Base-by-base conservation (phyloP, 1,140 invertebrate species). In the Pseudachorutes palmiensis region DNA sequence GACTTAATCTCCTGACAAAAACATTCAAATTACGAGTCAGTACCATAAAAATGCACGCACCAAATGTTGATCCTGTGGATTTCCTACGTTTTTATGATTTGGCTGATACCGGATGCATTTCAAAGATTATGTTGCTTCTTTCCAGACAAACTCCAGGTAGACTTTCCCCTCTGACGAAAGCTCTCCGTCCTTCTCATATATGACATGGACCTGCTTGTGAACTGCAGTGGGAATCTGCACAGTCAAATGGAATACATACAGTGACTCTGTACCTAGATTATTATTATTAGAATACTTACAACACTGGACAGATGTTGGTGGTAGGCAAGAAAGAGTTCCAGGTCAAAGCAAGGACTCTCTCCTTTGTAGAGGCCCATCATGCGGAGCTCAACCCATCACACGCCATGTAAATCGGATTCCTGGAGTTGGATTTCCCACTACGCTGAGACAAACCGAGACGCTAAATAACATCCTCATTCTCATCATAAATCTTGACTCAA, bases 181-280 rank as follows among this genome's bases (percentile, higher is more conserved):
- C 58, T 71, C 70, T 19, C 70, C 72, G 57, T 74, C 68, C 45
- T 45, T 74, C 57, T 74, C 70, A 32, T 74, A 74, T 1, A 74
- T 55, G 24, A 67, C 72, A 65, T 74, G 72, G 2, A 71, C 67
- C n/a, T 71, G 65, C 1, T 33, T 9, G 5, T 30, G 24, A 26
- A 74, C 49, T n/a, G n/a, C n/a, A n/a, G n/a, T n/a, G n/a, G 1
- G 55, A 36, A 22, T 49, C 49, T 64, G 16, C 28, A 33, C 30
- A 26, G 32, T 22, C 41, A 5, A n/a, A n/a, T 45, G 31, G n/a
- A 36, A 45, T n/a, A 5, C 19, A 45, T 49, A 63, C 14, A 45
- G 45, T 33, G 16, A 63, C 45, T 19, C 3, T 19, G 31, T 36
- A 19, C 26, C 48, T 9, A 45, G 19, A n/a, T n/a, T n/a, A 57